Evolutionary conservation across 2,113 vertebrate genomes (phyloP), one percentile per base, ranked within the genome.

Genomic region (Cranoglanis bouderius): DNA sequence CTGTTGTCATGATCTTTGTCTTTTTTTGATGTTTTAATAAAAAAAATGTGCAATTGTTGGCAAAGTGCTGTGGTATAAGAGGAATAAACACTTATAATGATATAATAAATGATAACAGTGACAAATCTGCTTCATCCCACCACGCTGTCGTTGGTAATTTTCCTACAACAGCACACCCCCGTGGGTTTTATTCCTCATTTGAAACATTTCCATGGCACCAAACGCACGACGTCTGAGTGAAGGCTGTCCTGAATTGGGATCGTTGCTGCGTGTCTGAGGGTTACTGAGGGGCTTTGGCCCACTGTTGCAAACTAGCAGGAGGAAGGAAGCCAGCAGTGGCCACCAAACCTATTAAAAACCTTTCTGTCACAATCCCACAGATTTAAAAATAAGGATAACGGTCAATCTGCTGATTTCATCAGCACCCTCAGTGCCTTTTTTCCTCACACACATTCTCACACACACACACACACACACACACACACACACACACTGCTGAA

Each of bases 311-410:
- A 96, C 92, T 92, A 93, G 91, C 93, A 93, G 93, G 94, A 95
- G 95, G 96, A 97, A 98, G 98, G 98, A 97, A 98, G 97, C 95
- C 92, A 75, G 92, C 91, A 90, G 92, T 96, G 95, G 97, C 94
- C 96, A 96, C 96, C 93, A 91, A 94, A 92, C 90, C 93, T 96
- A 96, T 96, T 93, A 94, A 94, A 94, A 93, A 92, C 81, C 86
- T 90, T 89, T 93, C 92, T 98, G 98, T 97, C 97, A 96, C 97
- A 98, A 98, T 93, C 93, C 61, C 72, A 89, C 92, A 89, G 95
- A 93, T 91, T 93, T 88, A 85, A 92, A 90, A 91, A 89, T 88
- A 92, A 93, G 91, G 92, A 94, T 92, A 96, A 96, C 95, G 91
- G 95, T 91, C 94, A 78, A 53, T 85, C 75, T 90, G 53, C 83